Evolutionary conservation across 2,888 invertebrate genomes (phyloP), one percentile per base, ranked within the genome.

Genomic region (Ptilodon capucinus): DNA sequence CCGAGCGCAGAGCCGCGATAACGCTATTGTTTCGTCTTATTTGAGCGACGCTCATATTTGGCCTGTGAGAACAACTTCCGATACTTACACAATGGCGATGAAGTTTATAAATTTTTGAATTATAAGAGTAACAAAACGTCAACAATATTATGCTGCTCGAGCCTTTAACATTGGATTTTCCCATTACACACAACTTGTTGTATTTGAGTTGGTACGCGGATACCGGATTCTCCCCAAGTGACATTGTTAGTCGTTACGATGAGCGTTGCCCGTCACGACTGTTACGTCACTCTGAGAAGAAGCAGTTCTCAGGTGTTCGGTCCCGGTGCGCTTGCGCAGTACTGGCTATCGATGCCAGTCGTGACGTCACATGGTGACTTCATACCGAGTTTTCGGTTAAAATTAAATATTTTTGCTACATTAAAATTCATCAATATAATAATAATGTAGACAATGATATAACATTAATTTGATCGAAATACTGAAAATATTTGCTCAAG

Each of bases 261-360:
- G 35, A 35, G 44, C 13, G 36, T 8, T 18, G 18, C 38, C 19
- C 44, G 30, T 44, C 38, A 38, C 43, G 38, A 38, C 28, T 23
- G 11, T 35, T 35, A 30, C 38, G 38, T 44, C 36, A 43, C 30
- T 30, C 36, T 44, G 38, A 44, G 44, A 44, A 19, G 19, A 28
- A 28, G 18, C 18, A 4, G 13, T 14, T 14, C n/a, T 4, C 16
- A 34, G 34, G 30, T 30, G 13, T 2, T 16, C n/a, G 13, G 9
- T 5, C 34, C 16, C n/a, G 38, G 18, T 28, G 44, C 44, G 38
- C 44, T 38, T 19, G 44, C 44, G 38, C 28, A 36, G 19, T 19
- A 16, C 23, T 25, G 17, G 25, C 35, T 9, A 11, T 18, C 11
- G 25, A 25, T 4, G 8, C 13, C 32, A 6, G 14, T 32, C 32